phyloP scores from a whole-genome alignment of 2,113 vertebrate genomes.

The Chaetodon auriga region DNA sequence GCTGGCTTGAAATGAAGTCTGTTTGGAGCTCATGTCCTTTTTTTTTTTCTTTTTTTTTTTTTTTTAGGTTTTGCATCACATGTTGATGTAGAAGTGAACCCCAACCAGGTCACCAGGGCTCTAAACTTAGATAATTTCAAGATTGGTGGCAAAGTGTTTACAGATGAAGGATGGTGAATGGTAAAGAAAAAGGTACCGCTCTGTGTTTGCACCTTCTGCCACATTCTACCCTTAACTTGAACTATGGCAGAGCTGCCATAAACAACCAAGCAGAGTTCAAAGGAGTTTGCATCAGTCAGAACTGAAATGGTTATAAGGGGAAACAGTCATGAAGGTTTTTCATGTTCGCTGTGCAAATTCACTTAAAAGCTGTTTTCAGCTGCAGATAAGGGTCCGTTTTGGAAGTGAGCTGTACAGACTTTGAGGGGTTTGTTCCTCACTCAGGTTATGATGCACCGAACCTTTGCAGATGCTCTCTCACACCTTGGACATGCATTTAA shows the following conservation, averaged over 20 bases:
- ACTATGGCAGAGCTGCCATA: too few species aligned
- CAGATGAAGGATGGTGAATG: not conserved
- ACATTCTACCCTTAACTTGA: not conserved
- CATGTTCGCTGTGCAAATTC: not conserved
- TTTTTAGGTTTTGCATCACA: not conserved
- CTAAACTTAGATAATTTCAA: not conserved
- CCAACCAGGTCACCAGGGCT: not conserved
- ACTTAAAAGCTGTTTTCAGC: too few species aligned
- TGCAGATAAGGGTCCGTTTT: too few species aligned
- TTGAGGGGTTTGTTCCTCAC: too few species aligned
- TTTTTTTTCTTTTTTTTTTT: too few species aligned
- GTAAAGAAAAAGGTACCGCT: not conserved
- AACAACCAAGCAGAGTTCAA: not conserved
- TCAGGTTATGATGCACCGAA: too few species aligned
- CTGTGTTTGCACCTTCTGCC: not conserved
- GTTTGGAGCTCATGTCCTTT: not conserved
- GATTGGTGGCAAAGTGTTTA: not conserved
- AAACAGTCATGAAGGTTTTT: not conserved
- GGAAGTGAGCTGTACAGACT: too few species aligned
- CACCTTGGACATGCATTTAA: not conserved
- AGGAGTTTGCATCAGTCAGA: not conserved
- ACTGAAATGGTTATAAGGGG: not conserved
- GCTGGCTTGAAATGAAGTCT: not conserved
- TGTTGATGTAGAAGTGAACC: not conserved
- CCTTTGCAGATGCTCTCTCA: not conserved